Evolutionary conservation across 2,888 invertebrate species (phyloP).

Genomic region (Odontomyia ornata): DNA sequence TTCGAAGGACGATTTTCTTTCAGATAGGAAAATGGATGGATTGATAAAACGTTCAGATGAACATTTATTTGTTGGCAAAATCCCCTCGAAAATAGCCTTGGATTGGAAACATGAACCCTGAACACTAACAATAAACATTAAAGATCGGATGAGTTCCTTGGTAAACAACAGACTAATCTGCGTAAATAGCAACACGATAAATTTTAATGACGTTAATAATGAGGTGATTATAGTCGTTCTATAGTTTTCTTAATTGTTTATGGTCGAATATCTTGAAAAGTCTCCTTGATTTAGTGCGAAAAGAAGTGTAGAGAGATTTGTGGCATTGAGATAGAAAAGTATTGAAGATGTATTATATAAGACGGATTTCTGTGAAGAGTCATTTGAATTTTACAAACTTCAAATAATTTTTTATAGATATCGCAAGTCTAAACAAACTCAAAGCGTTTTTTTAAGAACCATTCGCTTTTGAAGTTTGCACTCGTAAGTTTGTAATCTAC

Average conservation of each 20-base stretch:
- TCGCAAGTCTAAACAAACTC: no score
- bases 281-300: conserved; percentile 7
- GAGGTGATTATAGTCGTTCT: conserved; percentile 36
- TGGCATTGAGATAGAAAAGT: no score
- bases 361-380: no score
- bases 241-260: conserved; percentile 30
- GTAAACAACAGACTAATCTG: conserved; percentile 38
- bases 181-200: conserved; percentile 34
- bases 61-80: conserved; percentile 15
- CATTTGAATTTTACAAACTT: no score
- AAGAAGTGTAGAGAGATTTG: no score
- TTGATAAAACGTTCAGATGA: conserved; percentile 34
- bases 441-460: no score
- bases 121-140: conserved; percentile 18
- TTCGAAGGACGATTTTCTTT: background rate
- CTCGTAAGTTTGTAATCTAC: no score
- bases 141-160: background rate
- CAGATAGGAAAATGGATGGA: background rate
- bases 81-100: background rate
- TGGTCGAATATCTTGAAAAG: conserved; percentile 21
- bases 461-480: no score
- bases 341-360: no score
- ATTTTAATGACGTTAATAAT: conserved; percentile 43
- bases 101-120: background rate
- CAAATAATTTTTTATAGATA: no score